phyloP scores from a whole-genome alignment of 2,113 vertebrate species.

The Salvelinus namaycush region DNA sequence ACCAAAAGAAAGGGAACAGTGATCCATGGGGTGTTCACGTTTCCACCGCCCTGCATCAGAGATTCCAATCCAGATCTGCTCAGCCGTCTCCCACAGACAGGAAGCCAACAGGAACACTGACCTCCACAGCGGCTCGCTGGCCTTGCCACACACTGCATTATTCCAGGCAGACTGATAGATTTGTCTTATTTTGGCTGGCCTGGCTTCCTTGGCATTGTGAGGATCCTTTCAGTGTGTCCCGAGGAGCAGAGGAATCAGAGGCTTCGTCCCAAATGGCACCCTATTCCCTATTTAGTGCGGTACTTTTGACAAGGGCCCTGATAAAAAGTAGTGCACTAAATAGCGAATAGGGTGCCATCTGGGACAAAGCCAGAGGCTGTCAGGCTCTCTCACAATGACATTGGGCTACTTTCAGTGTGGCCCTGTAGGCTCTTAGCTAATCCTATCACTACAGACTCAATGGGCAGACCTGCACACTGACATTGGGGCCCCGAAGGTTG shows the following conservation, averaged over 20 bases:
- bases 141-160: neutral
- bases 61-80: neutral
- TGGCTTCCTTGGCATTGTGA: neutral
- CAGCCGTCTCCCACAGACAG: constrained; percentile 1
- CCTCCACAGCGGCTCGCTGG: neutral
- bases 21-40: neutral
- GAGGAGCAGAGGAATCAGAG: neutral
- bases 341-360: too few species aligned
- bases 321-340: too few species aligned
- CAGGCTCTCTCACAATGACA: neutral
- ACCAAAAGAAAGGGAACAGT: too few species aligned
- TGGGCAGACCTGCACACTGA: neutral
- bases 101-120: neutral
- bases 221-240: neutral
- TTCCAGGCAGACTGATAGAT: neutral
- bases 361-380: neutral
- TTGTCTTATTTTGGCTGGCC: neutral
- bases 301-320: too few species aligned
- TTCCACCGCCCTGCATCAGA: neutral
- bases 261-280: too few species aligned
- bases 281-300: too few species aligned
- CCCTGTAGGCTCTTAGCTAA: neutral
- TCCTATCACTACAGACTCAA: neutral
- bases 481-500: neutral
- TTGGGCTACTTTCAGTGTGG: neutral